Evolutionary conservation across 2,888 invertebrate genomes (phyloP).

Genomic region (Lithodes maja): DNA sequence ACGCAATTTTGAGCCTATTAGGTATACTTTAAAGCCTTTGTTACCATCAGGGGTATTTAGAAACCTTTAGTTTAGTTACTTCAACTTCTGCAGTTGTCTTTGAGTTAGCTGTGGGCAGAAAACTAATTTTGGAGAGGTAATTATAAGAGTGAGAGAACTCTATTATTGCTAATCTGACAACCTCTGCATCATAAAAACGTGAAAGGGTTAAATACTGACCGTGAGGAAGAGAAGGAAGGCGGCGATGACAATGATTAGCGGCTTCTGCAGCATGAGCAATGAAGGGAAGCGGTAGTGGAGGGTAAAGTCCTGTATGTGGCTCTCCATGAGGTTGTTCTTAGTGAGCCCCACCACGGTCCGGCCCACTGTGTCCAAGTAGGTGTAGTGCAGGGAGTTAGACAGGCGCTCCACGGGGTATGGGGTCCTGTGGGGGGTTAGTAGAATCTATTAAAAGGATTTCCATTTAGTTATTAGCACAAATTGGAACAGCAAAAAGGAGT

Average conservation of each 20-base stretch:
- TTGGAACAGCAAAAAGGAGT: too few relatives aligned
- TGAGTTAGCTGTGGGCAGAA: too few relatives aligned
- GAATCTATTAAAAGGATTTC: background rate
- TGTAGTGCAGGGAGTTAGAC: slow-evolving; percentile 86
- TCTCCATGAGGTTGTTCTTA: slow-evolving; percentile 92
- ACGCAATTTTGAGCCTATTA: too few relatives aligned
- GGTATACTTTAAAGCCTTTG: too few relatives aligned
- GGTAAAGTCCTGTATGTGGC: slow-evolving; percentile 96
- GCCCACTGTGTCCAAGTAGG: slow-evolving; percentile 96
- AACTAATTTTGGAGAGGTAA: too few relatives aligned
- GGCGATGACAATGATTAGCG: slow-evolving; percentile 89
- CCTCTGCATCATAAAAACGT: too few relatives aligned
- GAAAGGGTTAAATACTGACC: slow-evolving; percentile 39
- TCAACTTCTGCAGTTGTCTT: too few relatives aligned
- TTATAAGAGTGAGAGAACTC: too few relatives aligned
- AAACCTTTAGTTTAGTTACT: too few relatives aligned
- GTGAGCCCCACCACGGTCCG: slow-evolving; percentile 89
- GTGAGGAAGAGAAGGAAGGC: slow-evolving; percentile 89
- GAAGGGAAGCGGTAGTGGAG: slow-evolving; percentile 73
- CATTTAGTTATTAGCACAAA: too few relatives aligned
- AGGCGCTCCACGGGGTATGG: slow-evolving; percentile 81
- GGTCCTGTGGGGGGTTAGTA: slow-evolving; percentile 38
- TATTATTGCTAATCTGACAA: too few relatives aligned
- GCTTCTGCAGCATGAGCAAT: slow-evolving; percentile 92
- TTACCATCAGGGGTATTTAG: too few relatives aligned